Percentiles rank a stretch among this genome's conserved stretches.
Conservation (phyloP, 2,113 vertebrate genomes). For the Chionomys nivalis region DNA sequence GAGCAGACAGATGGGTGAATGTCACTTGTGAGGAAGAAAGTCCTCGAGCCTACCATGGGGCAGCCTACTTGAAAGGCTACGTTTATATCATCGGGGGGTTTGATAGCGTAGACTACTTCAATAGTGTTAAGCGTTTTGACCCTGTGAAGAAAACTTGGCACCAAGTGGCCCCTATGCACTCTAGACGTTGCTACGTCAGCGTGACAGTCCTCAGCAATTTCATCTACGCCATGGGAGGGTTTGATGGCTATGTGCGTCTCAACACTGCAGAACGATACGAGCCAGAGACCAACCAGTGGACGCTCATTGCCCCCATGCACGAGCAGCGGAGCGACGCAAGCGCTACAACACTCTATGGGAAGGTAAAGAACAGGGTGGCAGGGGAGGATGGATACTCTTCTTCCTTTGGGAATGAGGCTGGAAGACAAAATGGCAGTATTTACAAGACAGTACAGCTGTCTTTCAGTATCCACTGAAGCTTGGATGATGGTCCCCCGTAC, state of each 20-base stretch:
- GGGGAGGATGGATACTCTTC: accelerated
- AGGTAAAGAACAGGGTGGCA: constrained; percentile 73
- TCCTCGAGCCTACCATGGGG: constrained; percentile 87
- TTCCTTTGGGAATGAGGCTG: background rate
- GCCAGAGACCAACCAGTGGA: constrained; percentile 91
- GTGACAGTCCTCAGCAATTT: constrained; percentile 84
- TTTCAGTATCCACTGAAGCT: background rate
- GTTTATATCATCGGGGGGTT: constrained; percentile 90
- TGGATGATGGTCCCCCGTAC: background rate
- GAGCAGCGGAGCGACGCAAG: constrained; percentile 88
- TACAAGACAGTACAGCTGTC: background rate
- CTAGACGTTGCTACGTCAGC: constrained; percentile 88
- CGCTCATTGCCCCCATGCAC: constrained; percentile 88
- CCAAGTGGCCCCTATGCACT: constrained; percentile 91
- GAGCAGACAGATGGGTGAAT: constrained; percentile 88
- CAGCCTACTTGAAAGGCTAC: constrained; percentile 86
- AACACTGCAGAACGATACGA: constrained; percentile 88
- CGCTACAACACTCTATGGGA: constrained; percentile 87
- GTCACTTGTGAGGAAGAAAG: constrained; percentile 84
- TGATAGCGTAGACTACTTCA: constrained; percentile 87
- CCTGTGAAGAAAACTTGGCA: constrained; percentile 86
- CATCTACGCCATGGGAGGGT: constrained; percentile 91
- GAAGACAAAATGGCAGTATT: background rate
- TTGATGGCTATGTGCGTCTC: constrained; percentile 87
- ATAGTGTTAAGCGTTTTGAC: constrained; percentile 88